Evolutionary conservation across 2,888 invertebrate genomes (phyloP).

Genomic region (Stegophylla sp.): DNA sequence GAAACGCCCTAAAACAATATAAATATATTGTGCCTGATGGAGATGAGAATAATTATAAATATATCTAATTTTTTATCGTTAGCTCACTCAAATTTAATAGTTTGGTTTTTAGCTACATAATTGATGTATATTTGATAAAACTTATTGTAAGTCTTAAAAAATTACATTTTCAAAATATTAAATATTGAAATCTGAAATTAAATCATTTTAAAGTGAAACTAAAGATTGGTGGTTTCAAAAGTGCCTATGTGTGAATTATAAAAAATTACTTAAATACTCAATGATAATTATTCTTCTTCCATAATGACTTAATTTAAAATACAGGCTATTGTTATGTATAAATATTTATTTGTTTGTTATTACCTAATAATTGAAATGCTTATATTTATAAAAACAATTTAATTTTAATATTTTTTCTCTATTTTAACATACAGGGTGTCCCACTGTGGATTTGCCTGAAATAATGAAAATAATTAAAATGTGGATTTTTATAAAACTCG

Average conservation of each 20-base stretch:
- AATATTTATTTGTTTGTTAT: too few species aligned
- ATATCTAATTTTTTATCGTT: background rate
- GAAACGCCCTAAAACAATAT: too few species aligned
- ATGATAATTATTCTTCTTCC: background rate
- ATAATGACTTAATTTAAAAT: background rate
- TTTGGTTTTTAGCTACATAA: too few species aligned
- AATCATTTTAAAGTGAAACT: background rate
- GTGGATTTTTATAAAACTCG: too few species aligned
- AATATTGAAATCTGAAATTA: background rate
- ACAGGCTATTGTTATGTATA: too few species aligned
- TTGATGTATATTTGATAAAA: too few species aligned
- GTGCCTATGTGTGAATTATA: background rate
- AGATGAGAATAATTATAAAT: background rate
- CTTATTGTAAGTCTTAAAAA: background rate
- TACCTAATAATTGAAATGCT: too few species aligned
- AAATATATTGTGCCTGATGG: slow-evolving; percentile 7
- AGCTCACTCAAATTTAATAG: background rate
- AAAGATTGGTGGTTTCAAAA: background rate
- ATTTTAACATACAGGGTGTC: too few species aligned
- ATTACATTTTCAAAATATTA: background rate
- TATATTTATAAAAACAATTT: too few species aligned
- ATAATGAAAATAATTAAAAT: too few species aligned
- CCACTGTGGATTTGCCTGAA: too few species aligned
- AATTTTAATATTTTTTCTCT: too few species aligned
- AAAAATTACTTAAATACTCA: background rate